Evolutionary conservation across 1,140 invertebrate species (phyloP), one percentile per base, ranked within the genome.

Genomic region (Drosophila busckii): DNA sequence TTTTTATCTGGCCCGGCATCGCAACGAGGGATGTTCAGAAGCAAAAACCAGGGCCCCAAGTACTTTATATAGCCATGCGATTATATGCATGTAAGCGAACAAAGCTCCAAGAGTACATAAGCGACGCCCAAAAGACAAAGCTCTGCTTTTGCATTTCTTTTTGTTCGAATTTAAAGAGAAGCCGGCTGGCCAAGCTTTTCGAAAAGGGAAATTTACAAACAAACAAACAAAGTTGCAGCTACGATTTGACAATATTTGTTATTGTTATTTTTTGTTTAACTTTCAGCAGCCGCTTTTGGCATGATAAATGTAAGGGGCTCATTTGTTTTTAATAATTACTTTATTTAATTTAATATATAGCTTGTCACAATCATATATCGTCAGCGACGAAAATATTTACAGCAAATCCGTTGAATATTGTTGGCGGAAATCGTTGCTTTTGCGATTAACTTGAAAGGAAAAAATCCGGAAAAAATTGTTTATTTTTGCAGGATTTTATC

Each of bases 1-100:
- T 80, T 80, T 78, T 80, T 82, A 82, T 78, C 75, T 78, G 23
- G 58, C 50, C n/a, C 64, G 68, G 58, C 73, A 80, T 54, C 50
- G 25, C 35, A n/a, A 35, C 31, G 54, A 63, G 75, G 70, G 71
- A 78, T 78, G 66, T 78, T 78, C 66, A 62, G 60, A 38, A 37
- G 46, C 61, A 52, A n/a, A n/a, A n/a, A n/a, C n/a, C n/a, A n/a
- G n/a, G 44, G 31, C 32, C 23, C 35, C 9, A 20, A 32, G 31
- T n/a, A 9, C 22, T 66, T 45, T 62, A 65, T 37, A 61, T 61
- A 61, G 55, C 37, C 25, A 48, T n/a, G n/a, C n/a, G n/a, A n/a
- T n/a, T 8, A 15, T 9, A 29, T 29, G 12, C 23, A 45, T 12
- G 34, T 22, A 69, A 53, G 46, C 34, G 52, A 25, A 50, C 42